Conservation (phyloP, 2,888 invertebrate genomes). For the Drosophila eohydei region DNA sequence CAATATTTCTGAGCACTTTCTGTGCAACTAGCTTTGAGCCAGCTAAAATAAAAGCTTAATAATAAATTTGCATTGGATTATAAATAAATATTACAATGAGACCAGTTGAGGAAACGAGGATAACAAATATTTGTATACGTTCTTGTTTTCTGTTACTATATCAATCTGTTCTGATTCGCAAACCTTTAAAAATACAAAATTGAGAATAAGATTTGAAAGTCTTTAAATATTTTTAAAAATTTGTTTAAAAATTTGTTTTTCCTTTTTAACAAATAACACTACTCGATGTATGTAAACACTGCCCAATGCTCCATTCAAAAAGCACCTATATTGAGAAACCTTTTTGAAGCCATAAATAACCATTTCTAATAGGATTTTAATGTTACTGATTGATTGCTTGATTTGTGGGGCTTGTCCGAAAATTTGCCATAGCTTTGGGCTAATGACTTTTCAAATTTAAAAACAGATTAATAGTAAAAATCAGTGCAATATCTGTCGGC, state of each 20-base stretch:
- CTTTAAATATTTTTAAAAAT: too few relatives aligned
- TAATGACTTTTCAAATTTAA: slow-evolving; percentile 55
- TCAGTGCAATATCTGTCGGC: slow-evolving; percentile 42
- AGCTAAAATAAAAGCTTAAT: slow-evolving; percentile 3
- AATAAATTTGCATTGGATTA: not conserved
- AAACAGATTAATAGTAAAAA: slow-evolving; percentile 40
- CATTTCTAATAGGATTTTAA: slow-evolving; percentile 55
- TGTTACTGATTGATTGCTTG: slow-evolving; percentile 58
- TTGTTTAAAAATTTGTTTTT: too few relatives aligned
- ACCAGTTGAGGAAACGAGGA: not conserved
- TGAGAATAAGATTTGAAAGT: too few relatives aligned
- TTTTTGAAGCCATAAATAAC: slow-evolving; percentile 10
- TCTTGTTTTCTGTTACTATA: too few relatives aligned
- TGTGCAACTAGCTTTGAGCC: slow-evolving; percentile 37
- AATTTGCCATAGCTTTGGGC: slow-evolving; percentile 23
- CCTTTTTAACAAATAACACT: not conserved
- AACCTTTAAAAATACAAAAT: too few relatives aligned
- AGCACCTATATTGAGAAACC: not conserved
- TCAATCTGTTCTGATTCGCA: too few relatives aligned
- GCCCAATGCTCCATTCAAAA: not conserved
- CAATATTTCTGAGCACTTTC: slow-evolving; percentile 25
- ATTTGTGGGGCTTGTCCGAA: slow-evolving; percentile 37
- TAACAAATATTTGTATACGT: too few relatives aligned
- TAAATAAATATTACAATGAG: not conserved
- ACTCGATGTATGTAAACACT: not conserved